Base-by-base conservation (phyloP, 2,797 vertebrate genomes). In the Sebastes dallii region DNA sequence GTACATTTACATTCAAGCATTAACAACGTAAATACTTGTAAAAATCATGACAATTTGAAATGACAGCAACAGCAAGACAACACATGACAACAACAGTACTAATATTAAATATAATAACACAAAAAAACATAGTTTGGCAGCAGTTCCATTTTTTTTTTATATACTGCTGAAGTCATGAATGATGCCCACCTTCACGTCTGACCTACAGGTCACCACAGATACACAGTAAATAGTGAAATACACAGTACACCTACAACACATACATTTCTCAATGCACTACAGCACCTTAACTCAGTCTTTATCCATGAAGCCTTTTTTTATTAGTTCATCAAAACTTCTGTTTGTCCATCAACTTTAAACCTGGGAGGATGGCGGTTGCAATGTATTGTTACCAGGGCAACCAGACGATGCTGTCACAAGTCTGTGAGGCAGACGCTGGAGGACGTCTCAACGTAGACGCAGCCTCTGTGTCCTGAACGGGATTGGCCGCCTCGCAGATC, bases 361-460 rank as follows among this genome's bases (percentile, higher is more conserved):
- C 74, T 59, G 54, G 55, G 22, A 73, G 36, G 39, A 58, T 18
- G 16, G 11, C 1, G 12, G 59, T 68, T 54, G 60, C 10, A 32
- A 16, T 29, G 32, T 46, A 14, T 65, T 25, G n/a, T 72, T 72
- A 27, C 56, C 55, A 16, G 3, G 61, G 66, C 20, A 75, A 81
- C 73, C 52, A 3, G n/a, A n/a, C 3, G 6, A 25, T 27, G 81
- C 72, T 74, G 65, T 92, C 89, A 96, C 71, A 96, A 83, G 70
- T 96, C 95, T 8, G 89, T 94, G 78, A 96, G 91, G 68, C 94
- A 93, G 46, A 83, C 18, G 66, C 96, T 96, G 83, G 95, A 95
- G 2, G 95, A 95, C 0, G 94, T 95, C 80, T 97, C 96, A 0
- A 96, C 73, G 42, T 94, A 89, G 78, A 97, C 3, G 32, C 88